These are phyloP conservation scores for Ataeniobius toweri DNA, from an alignment of 2,797 vertebrate genomes.

Conservation along the genomic window DNA sequence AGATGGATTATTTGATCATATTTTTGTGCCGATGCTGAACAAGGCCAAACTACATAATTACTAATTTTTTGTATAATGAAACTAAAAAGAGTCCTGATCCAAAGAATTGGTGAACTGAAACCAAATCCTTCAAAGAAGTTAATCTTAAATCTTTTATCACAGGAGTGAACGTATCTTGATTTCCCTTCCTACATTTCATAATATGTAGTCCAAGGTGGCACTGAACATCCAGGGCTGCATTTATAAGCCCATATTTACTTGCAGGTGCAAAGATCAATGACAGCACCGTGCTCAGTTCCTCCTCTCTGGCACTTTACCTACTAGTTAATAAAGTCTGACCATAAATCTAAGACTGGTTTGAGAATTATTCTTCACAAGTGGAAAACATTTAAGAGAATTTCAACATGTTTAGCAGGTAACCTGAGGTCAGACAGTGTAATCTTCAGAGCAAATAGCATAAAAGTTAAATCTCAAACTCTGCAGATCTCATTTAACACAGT, in stretches of 20 bases:
- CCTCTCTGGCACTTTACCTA: background rate
- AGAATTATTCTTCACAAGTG: background rate
- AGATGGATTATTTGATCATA: background rate
- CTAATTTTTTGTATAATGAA: background rate
- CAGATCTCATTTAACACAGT: background rate
- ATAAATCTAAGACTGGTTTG: background rate
- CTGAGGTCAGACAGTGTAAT: background rate
- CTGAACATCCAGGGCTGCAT: conserved; percentile 1
- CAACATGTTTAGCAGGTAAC: background rate
- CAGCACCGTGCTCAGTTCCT: conserved; percentile 16
- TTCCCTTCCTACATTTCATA: background rate
- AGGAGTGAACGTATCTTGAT: background rate
- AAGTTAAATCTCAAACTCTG: background rate
- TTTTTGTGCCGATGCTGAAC: background rate
- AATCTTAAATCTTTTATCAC: conserved; percentile 36
- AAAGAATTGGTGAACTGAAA: background rate
- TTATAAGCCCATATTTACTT: conserved; percentile 39
- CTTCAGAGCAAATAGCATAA: background rate
- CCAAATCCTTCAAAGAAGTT: conserved; percentile 1
- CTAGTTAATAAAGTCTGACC: conserved; percentile 4
- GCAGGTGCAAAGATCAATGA: conserved; percentile 57
- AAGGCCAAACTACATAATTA: background rate
- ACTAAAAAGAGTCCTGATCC: background rate
- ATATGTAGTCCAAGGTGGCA: background rate
- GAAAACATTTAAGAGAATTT: background rate